Base-by-base conservation (phyloP, 2,797 vertebrate species). In the Rhyacichthys aspro region DNA sequence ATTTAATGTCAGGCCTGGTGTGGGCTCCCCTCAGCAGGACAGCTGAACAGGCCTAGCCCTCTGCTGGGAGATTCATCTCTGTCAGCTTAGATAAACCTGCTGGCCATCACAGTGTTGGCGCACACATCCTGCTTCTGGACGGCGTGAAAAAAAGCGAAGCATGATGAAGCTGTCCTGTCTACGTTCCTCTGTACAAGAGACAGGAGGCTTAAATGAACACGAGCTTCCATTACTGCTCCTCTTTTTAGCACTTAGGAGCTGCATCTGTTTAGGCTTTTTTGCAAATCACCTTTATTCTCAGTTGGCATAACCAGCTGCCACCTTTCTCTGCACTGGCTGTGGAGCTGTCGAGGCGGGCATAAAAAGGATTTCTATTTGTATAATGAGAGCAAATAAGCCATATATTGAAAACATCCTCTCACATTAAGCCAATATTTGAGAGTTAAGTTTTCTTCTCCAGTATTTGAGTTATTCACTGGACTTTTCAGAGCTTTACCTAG, bases 1-100 rank as follows among this genome's bases (percentile, higher is more conserved):
- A 91, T 90, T 87, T 85, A 85, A 86, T 86, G 86, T 90, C 88
- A 88, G 73, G 64, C 90, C 90, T 90, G 91, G 90, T 91, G 92
- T 89, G 79, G 89, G 85, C 82, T 90, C 84, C 81, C 89, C 90
- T 87, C 90, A 88, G 89, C 91, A 92, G 90, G 92, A 93, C 91
- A 90, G 46, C 89, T 86, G 85, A 94, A 92, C 91, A 92, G 89
- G 88, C 88, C 87, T 91, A 81, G 87, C 84, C 91, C 85, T 92
- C 91, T 93, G 93, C 91, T 84, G 88, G 86, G 90, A 95, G 95
- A 96, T 96, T 93, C 90, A 92, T 95, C 94, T 95, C 90, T 72
- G 87, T 96, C 95, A 94, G 89, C 87, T 94, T 84, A 85, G 87
- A 95, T 95, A 93, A 95, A 92, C 91, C 91, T 84, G 87, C 85